Evolutionary conservation across 2,888 invertebrate species (phyloP), one percentile per base, ranked within the genome.

Genomic region (Chloromyia formosa): DNA sequence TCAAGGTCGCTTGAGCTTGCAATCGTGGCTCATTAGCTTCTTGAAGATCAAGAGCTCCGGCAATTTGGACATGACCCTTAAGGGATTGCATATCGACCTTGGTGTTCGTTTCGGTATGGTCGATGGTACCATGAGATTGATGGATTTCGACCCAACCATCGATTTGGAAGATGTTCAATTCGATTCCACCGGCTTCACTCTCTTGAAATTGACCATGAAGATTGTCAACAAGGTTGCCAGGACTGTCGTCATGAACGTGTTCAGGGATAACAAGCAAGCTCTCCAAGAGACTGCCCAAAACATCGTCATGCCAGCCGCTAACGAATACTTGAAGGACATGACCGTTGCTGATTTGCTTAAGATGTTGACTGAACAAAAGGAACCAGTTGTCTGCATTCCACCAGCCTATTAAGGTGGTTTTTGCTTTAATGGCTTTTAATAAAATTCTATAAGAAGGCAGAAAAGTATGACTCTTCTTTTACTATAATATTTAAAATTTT

Each of bases 321-420:
- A 73, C n/a, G 73, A 73, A 2, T 73, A 22, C 35, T 61, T 73
- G 45, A 49, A 27, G 61, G 73, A 73, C 16, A 61, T 73, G 61
- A 60, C 73, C n/a, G 49, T 73, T 14, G 20, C 45, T 5, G 73
- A 73, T 4, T 61, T 73, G 61, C 60, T 73, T 45, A 49, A 60
- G n/a, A 22, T 73, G 22, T 61, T 73, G 60, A 73, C 73, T 61
- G 61, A 20, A 35, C 58, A 23, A 45, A 73, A 73, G 49, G 73
- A 73, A 61, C 60, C 60, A 45, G 60, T 22, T 16, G 18, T 20
- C 5, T 71, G 71, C 20, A 71, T 71, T 58, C 71, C 71, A 20
- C 71, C 56, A 68, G n/a, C 16, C 20, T 18, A 10, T 23, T 66
- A 66, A 49, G 49, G 27, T 35, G 27, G 27, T 35, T 35, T 35